Base-by-base conservation (phyloP, 2,888 invertebrate genomes). In the Pammene fasciana region DNA sequence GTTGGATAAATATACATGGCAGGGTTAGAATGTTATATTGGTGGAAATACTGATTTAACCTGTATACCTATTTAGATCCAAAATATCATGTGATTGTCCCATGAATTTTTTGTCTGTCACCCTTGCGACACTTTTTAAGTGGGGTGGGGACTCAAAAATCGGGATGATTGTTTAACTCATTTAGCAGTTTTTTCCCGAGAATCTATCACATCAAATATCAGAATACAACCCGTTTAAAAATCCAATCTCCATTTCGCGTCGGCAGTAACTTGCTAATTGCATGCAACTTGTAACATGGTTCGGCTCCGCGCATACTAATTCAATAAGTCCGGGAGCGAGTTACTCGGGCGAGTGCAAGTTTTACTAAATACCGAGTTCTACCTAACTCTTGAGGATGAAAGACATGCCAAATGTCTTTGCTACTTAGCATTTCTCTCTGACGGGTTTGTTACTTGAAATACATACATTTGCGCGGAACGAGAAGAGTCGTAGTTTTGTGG, bases 251-350 rank as follows among this genome's bases (percentile, higher is more conserved):
- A 52, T 62, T 52, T 54, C 16, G 48, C 48, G 38, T 45, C 48
- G 16, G 54, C 34, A 43, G 59, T 45, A 34, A 43, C 48, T 48
- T 52, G 48, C 45, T 70, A 64, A 71, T 71, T 66, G 57, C 43
- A 62, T 71, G 67, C 64, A 67, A 59, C 45, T 67, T 68, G 65
- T 62, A 67, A 67, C 67, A 38, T 34, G 65, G 34, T 56, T 56
- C 48, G 74, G 72, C 77, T 75, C 75, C 75, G 77, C 81, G 86
- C 84, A 85, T 86, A 86, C 86, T 88, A 88, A 87, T 88, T 87
- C 86, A 88, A 89, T 87, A 87, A 89, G 86, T 81, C 81, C 76
- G 74, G 77, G 84, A 87, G 87, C 86, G 86, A 88, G 87, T 87
- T 86, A 88, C 82, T 73, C 78, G 78, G 77, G 77, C 76, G 76